Conservation (phyloP, 1,140 invertebrate species). For the Galendromus occidentalis region DNA sequence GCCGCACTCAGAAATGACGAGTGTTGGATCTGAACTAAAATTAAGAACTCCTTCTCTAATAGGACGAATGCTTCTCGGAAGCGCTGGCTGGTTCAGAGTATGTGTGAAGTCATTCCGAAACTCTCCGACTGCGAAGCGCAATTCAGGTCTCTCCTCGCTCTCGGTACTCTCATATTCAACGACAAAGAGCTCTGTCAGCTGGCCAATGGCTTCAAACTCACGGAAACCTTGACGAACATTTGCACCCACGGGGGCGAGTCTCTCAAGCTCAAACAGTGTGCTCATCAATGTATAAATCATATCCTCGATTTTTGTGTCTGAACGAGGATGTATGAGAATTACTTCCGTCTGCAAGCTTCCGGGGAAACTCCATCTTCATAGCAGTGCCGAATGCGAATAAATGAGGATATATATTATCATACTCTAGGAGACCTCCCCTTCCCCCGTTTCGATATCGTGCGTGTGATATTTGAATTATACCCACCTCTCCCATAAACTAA, state of each 20-base stretch:
- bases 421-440: no score
- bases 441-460: no score
- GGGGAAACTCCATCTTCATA: no score
- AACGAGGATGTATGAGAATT: no score
- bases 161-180: neutral
- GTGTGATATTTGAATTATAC: no score
- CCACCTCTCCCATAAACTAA: no score
- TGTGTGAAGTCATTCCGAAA: neutral
- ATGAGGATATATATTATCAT: no score
- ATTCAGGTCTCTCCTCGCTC: neutral
- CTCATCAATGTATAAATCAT: neutral
- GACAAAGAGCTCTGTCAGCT: neutral
- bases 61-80: neutral
- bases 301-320: neutral
- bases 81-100: constrained; percentile 1
- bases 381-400: no score
- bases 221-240: neutral
- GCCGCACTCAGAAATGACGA: no score
- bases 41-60: no score
- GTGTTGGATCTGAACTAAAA: no score
- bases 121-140: neutral
- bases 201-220: neutral
- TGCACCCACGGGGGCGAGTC: neutral
- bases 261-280: neutral
- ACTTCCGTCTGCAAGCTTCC: no score